These are phyloP conservation scores for Galendromus occidentalis DNA, from an alignment of 1,140 invertebrate genomes.

Conservation along the genomic window DNA sequence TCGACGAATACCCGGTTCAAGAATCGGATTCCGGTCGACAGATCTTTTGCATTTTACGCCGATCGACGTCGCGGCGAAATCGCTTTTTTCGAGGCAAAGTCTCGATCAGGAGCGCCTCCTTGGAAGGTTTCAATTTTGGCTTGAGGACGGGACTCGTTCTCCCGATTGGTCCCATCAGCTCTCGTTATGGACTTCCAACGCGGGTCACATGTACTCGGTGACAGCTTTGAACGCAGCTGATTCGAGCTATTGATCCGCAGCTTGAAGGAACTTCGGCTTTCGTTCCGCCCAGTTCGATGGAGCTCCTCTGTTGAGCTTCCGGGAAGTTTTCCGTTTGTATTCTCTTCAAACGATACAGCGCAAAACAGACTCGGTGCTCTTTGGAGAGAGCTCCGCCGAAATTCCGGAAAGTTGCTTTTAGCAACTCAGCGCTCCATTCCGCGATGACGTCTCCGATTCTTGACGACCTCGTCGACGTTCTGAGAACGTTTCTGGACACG, in stretches of 20 bases:
- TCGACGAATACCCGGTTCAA: constrained; percentile 31
- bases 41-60: not conserved
- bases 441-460: constrained; percentile 22
- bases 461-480: constrained; percentile 16
- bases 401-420: constrained; percentile 45
- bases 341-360: constrained; percentile 44
- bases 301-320: constrained; percentile 61
- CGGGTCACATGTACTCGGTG: constrained; percentile 34
- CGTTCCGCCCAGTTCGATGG: constrained; percentile 44
- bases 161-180: constrained; percentile 42
- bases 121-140: constrained; percentile 44
- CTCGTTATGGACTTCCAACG: constrained; percentile 39
- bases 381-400: constrained; percentile 58
- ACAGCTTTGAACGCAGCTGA: constrained; percentile 14
- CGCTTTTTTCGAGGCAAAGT: constrained; percentile 30
- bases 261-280: constrained; percentile 30
- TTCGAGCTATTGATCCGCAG: not conserved
- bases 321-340: constrained; percentile 42
- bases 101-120: constrained; percentile 63
- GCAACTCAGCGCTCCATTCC: constrained; percentile 27
- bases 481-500: constrained; percentile 46
- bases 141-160: constrained; percentile 35
- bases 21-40: not conserved
- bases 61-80: not conserved
- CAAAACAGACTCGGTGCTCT: constrained; percentile 46